Evolutionary conservation across 2,797 vertebrate genomes (phyloP).

Genomic region (Poecilia gillii): DNA sequence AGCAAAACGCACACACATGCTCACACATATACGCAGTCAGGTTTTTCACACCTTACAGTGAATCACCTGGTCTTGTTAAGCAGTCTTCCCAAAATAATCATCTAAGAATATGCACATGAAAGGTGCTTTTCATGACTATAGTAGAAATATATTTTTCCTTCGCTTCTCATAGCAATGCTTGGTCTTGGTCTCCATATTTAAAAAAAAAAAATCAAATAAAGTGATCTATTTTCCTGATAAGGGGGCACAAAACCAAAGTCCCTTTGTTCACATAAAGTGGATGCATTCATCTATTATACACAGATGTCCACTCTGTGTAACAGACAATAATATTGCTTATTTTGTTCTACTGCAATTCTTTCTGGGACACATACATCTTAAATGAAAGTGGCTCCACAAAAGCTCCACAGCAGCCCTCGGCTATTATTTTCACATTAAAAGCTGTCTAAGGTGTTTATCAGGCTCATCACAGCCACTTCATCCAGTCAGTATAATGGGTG

Average conservation of each 20-base stretch:
- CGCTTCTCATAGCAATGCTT: slow-evolving; percentile 4
- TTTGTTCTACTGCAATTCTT: slow-evolving; percentile 33
- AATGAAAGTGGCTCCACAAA: neutral
- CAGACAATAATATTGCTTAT: neutral
- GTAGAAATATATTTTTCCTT: slow-evolving; percentile 17
- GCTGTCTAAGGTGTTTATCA: neutral
- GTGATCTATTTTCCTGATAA: neutral
- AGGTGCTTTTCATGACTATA: slow-evolving; percentile 7
- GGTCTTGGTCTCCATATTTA: neutral
- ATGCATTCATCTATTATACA: neutral
- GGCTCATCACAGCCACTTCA: neutral
- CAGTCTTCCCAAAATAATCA: slow-evolving; percentile 14
- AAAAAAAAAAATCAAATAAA: neutral
- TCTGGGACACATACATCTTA: neutral
- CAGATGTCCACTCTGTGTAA: neutral
- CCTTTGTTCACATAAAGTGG: neutral
- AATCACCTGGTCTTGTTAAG: slow-evolving; percentile 8
- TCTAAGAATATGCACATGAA: slow-evolving; percentile 23
- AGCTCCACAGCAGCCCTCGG: neutral
- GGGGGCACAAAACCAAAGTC: neutral
- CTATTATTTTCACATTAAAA: neutral
- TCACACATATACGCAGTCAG: neutral
- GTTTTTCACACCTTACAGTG: slow-evolving; percentile 23
- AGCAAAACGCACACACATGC: neutral
- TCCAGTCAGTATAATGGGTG: neutral